Conservation (phyloP, 2,797 vertebrate genomes). For the Serranus cabrilla region DNA sequence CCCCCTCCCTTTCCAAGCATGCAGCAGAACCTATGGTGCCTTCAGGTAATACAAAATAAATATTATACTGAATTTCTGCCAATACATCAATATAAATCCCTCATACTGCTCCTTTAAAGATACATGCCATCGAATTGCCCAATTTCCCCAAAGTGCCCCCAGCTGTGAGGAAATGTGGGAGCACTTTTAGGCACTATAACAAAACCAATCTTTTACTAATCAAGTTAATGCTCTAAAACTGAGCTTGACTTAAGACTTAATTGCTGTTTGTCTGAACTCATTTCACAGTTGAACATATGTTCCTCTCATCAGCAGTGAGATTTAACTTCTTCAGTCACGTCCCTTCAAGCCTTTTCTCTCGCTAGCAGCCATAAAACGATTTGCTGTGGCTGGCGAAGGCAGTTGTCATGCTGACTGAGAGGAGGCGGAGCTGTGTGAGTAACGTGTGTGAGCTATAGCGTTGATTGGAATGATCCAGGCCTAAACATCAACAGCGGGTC, state of each 20-base stretch:
- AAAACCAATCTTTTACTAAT: not conserved
- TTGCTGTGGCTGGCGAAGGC: conserved; percentile 22
- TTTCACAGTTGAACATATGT: conserved; percentile 4
- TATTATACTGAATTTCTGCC: no score
- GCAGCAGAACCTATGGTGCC: no score
- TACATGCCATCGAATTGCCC: not conserved
- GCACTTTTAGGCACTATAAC: not conserved
- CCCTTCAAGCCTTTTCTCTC: conserved; percentile 17
- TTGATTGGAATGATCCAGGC: conserved; percentile 49
- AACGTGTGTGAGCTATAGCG: conserved; percentile 35
- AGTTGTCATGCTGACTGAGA: conserved; percentile 55
- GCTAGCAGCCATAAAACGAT: conserved; percentile 7
- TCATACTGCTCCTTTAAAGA: not conserved
- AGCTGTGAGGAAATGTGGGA: not conserved
- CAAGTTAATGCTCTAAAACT: not conserved
- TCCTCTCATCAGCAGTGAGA: conserved; percentile 27
- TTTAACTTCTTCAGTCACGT: conserved; percentile 14
- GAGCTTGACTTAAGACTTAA: conserved; percentile 1
- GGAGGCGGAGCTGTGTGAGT: conserved; percentile 43
- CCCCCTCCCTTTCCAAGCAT: no score
- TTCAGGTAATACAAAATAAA: no score
- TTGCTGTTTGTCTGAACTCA: not conserved
- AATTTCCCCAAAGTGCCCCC: not conserved
- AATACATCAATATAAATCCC: no score
- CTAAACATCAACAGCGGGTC: conserved; percentile 72